phyloP scores from a whole-genome alignment of 2,888 invertebrate genomes.

The Nomada flava region DNA sequence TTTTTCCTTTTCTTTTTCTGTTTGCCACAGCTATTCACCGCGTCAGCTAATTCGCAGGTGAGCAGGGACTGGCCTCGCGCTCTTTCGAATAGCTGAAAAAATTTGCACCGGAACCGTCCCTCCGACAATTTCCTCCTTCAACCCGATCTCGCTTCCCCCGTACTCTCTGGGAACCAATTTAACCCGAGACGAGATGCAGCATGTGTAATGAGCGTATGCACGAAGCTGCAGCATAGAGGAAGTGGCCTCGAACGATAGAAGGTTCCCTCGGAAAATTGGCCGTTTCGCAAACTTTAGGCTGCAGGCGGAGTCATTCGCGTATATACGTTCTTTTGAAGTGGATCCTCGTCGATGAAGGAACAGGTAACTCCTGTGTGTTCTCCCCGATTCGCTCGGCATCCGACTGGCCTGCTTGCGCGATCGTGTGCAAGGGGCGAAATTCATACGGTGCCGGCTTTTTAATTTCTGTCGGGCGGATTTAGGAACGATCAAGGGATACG shows the following conservation, averaged over 20 bases:
- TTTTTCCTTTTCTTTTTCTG: background rate
- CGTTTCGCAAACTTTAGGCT: slow-evolving; percentile 28
- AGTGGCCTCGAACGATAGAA: slow-evolving; percentile 14
- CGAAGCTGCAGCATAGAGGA: slow-evolving; percentile 29
- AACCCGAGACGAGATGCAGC: slow-evolving; percentile 31
- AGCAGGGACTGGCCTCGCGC: background rate
- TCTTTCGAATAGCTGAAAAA: slow-evolving; percentile 28
- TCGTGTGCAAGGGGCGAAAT: background rate
- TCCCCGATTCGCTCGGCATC: background rate
- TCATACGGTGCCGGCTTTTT: slow-evolving; percentile 34
- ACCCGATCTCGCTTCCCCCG: slow-evolving; percentile 1
- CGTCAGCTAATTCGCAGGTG: background rate
- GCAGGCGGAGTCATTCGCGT: background rate
- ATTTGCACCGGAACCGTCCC: slow-evolving; percentile 27
- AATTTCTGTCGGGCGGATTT: slow-evolving; percentile 46
- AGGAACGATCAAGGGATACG: slow-evolving; percentile 20
- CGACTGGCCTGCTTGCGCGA: background rate
- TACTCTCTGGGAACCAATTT: slow-evolving; percentile 49
- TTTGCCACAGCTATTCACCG: slow-evolving; percentile 7
- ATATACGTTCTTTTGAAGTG: slow-evolving; percentile 1
- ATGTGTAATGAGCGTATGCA: slow-evolving; percentile 52
- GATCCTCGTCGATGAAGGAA: background rate
- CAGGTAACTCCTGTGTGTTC: background rate
- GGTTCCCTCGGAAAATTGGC: slow-evolving; percentile 43
- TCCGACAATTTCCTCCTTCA: slow-evolving; percentile 52